A percentile compares a stretch with the other conserved stretches of the same genome.
phyloP scores from a whole-genome alignment of 1,140 invertebrate genomes.

The Drosophila neocordata region DNA sequence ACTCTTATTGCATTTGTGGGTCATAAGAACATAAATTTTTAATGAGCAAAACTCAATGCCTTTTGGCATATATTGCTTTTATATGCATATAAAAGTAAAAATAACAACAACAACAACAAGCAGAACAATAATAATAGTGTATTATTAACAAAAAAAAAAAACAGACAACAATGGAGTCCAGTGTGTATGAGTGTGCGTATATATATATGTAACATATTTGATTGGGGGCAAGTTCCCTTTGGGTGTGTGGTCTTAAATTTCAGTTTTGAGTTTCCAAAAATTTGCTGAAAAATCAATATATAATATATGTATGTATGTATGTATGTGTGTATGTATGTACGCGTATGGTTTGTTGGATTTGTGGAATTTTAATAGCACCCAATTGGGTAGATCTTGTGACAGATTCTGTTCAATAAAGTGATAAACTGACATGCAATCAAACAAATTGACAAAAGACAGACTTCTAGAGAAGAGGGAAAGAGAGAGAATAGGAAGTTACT shows the following conservation, averaged over 20 bases:
- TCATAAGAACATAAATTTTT: conserved; percentile 57
- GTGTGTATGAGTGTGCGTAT: no score
- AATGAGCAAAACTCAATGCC: conserved; percentile 47
- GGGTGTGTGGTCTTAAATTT: conserved; percentile 32
- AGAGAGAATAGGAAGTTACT: not conserved
- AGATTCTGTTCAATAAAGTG: conserved; percentile 67
- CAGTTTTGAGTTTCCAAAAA: conserved; percentile 24
- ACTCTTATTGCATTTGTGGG: conserved; percentile 51
- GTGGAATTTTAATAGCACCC: conserved; percentile 19
- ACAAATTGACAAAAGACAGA: conserved; percentile 63
- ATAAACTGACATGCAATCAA: conserved; percentile 54
- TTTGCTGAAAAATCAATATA: conserved; percentile 44
- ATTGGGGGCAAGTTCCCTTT: not conserved
- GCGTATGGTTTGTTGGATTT: not conserved
- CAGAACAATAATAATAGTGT: not conserved
- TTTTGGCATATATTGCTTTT: conserved; percentile 26
- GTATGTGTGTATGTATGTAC: no score
- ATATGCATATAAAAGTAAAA: conserved; percentile 14
- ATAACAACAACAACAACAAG: conserved; percentile 5
- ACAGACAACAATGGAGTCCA: conserved; percentile 49
- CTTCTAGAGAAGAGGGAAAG: not conserved
- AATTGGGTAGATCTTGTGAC: conserved; percentile 41
- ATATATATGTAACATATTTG: not conserved
- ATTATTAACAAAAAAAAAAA: conserved; percentile 15
- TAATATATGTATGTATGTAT: no score